phyloP scores from a whole-genome alignment of 2,888 invertebrate genomes.

The Punctoribates punctum region DNA sequence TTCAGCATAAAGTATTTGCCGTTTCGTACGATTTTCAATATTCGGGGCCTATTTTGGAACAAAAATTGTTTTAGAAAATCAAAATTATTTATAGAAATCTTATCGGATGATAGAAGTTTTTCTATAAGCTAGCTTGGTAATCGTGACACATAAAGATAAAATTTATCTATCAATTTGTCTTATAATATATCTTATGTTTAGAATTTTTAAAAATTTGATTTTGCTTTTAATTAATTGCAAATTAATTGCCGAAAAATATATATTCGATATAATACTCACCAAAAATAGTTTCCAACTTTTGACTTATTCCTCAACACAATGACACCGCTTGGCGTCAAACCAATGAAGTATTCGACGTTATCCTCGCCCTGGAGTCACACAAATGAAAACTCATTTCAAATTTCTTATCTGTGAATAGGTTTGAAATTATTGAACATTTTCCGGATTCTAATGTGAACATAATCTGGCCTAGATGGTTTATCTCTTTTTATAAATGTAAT shows the following conservation, averaged over 20 bases:
- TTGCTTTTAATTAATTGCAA: no score
- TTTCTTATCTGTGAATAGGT: no score
- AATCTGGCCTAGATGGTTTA: no score
- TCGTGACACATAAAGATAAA: no score
- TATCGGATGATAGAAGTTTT: no score
- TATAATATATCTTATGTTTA: no score
- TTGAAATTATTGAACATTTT: no score
- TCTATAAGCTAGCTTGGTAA: no score
- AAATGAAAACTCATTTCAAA: background rate
- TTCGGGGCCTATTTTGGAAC: conserved; percentile 66
- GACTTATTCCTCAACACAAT: conserved; percentile 89
- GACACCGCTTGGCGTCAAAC: conserved; percentile 90
- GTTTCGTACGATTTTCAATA: conserved; percentile 93
- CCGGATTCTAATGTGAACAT: no score
- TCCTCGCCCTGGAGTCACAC: conserved; percentile 73
- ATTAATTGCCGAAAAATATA: no score
- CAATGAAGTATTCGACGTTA: conserved; percentile 92
- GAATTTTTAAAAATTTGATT: background rate
- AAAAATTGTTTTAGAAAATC: conserved; percentile 28
- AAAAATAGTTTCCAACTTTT: conserved; percentile 95
- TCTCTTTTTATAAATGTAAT: no score
- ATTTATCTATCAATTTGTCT: no score
- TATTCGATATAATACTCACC: conserved; percentile 57
- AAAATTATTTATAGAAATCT: background rate
- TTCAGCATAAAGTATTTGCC: conserved; percentile 93